phyloP scores from a whole-genome alignment of 2,113 vertebrate species.

The Stercorarius parasiticus region DNA sequence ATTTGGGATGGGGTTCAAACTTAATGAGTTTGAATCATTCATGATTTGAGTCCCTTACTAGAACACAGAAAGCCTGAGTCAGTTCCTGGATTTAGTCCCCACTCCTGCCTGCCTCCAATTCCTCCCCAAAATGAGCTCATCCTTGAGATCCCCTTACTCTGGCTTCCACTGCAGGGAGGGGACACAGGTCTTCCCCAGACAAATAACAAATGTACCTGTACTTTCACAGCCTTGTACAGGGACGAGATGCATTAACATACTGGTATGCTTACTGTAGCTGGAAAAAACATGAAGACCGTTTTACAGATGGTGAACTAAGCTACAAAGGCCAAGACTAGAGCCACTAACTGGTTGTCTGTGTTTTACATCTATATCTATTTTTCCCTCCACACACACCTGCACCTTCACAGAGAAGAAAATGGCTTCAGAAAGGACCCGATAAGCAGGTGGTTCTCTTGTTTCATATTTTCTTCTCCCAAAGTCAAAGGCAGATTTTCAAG shows the following conservation, averaged over 20 bases:
- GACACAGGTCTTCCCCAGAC: accelerated
- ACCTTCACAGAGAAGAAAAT: background rate
- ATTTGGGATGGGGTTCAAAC: background rate
- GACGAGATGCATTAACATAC: background rate
- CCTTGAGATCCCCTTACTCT: background rate
- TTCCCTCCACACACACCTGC: background rate
- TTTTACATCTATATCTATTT: background rate
- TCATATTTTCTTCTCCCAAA: background rate
- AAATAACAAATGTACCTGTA: background rate
- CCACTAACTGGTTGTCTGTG: background rate
- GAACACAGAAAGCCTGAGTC: background rate
- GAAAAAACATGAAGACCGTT: background rate
- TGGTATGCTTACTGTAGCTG: background rate
- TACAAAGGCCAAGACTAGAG: background rate
- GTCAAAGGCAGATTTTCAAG: background rate
- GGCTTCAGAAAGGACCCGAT: background rate
- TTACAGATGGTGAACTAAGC: background rate
- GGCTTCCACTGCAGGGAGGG: background rate
- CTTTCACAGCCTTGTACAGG: background rate
- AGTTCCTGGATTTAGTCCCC: background rate
- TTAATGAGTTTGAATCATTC: background rate
- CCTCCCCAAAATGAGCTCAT: background rate
- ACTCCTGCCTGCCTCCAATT: background rate
- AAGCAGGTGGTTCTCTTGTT: background rate
- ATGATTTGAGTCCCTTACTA: background rate